Percentiles rank a stretch among this genome's conserved stretches.
phyloP scores from a whole-genome alignment of 2,797 vertebrate species.

The Thalassophryne amazonica region DNA sequence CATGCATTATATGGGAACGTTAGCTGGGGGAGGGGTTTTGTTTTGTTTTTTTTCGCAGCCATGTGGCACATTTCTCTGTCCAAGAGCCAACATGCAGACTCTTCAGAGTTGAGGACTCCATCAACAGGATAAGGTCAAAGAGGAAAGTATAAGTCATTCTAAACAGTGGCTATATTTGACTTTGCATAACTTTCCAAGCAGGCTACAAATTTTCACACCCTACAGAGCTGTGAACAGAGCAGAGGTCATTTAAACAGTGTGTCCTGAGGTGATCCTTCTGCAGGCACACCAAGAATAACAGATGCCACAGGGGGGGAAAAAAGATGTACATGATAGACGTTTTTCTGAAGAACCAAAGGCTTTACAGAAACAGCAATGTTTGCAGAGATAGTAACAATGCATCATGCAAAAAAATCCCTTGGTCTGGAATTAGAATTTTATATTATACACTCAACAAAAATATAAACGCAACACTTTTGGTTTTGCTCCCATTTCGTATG shows the following conservation, averaged over 20 bases:
- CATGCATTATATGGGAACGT: too few species aligned
- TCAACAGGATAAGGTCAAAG: too few species aligned
- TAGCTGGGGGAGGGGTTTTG: too few species aligned
- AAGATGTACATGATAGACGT: neutral
- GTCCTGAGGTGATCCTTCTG: conserved; percentile 3
- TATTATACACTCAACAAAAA: too few species aligned
- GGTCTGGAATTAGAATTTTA: too few species aligned
- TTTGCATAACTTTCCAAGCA: conserved; percentile 17
- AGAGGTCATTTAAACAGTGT: neutral
- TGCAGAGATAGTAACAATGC: conserved; percentile 5
- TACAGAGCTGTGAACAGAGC: neutral
- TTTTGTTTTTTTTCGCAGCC: too few species aligned
- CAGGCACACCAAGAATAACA: neutral
- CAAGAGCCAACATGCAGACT: too few species aligned
- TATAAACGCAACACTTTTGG: too few species aligned
- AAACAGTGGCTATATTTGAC: conserved; percentile 23
- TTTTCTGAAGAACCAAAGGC: conserved; percentile 8
- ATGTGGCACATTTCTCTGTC: too few species aligned
- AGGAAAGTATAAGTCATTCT: too few species aligned
- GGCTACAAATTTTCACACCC: conserved; percentile 3
- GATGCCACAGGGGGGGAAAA: neutral
- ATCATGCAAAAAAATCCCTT: conserved; percentile 34
- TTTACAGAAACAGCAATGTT: conserved; percentile 19
- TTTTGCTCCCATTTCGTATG: too few species aligned
- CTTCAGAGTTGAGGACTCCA: too few species aligned